Evolutionary conservation across 2,797 vertebrate species (phyloP).

Genomic region (Channa striata): DNA sequence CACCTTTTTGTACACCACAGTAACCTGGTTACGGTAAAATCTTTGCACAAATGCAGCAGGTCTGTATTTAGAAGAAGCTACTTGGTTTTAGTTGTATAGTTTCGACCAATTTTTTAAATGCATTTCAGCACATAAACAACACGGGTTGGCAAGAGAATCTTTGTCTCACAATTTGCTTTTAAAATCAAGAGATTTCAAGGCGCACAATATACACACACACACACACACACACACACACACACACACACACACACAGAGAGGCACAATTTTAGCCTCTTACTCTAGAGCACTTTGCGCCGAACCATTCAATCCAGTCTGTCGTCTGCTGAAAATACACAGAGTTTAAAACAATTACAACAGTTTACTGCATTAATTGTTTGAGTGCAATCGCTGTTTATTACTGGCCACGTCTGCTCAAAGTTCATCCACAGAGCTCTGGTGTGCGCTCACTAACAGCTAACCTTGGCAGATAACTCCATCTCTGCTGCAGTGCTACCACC

Average conservation of each 20-base stretch:
- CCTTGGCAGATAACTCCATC: neutral
- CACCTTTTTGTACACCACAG: neutral
- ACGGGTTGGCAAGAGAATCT: neutral
- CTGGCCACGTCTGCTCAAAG: neutral
- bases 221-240: no score
- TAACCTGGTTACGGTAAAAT: slow-evolving; percentile 7
- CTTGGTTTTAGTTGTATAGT: slow-evolving; percentile 8
- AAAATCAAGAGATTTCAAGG: no score
- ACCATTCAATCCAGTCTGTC: slow-evolving; percentile 17
- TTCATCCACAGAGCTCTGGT: neutral
- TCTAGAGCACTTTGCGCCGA: neutral
- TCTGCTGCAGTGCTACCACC: neutral
- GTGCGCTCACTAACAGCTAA: neutral
- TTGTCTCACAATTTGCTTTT: neutral
- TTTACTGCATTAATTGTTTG: slow-evolving; percentile 19
- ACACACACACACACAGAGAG: no score
- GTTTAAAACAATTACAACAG: neutral
- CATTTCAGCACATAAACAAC: neutral
- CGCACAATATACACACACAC: no score
- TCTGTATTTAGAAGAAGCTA: slow-evolving; percentile 10
- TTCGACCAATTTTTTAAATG: neutral
- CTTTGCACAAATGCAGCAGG: slow-evolving; percentile 2
- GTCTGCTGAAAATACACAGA: neutral
- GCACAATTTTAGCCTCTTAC: slow-evolving; percentile 1
- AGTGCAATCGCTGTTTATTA: neutral